Evolutionary conservation across 2,797 vertebrate species (phyloP).

Genomic region (Thripadectes ignobilis): DNA sequence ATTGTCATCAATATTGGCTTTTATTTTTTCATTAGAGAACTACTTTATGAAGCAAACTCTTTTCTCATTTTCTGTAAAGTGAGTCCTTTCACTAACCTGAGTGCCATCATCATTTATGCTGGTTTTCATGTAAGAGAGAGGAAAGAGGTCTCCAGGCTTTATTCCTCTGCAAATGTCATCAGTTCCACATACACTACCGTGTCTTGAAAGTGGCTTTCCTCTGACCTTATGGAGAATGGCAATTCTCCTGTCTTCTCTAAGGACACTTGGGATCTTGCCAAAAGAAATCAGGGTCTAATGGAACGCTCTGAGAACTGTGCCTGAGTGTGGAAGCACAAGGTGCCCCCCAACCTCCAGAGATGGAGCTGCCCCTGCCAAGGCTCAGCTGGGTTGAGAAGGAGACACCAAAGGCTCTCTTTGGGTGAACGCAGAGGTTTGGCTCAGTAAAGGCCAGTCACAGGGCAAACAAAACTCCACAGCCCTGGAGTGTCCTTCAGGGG

Average conservation of each 20-base stretch:
- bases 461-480: background rate
- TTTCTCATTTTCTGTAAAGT: background rate
- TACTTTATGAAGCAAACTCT: background rate
- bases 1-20: background rate
- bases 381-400: rapidly evolving
- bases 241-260: background rate
- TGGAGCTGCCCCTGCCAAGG: background rate
- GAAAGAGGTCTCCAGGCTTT: constrained; percentile 10
- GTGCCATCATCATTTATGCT: background rate
- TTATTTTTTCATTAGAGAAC: background rate
- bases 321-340: background rate
- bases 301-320: background rate
- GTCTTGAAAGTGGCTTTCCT: background rate
- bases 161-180: constrained; percentile 30
- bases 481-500: background rate
- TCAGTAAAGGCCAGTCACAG: background rate
- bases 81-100: background rate
- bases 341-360: background rate
- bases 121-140: background rate
- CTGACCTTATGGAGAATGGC: constrained; percentile 31
- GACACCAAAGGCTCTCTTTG: background rate
- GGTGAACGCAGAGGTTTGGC: background rate
- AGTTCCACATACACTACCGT: background rate
- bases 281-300: background rate
- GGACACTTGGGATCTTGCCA: constrained; percentile 24